Base-by-base conservation (phyloP, 2,113 vertebrate species). In the Heteronetta atricapilla region DNA sequence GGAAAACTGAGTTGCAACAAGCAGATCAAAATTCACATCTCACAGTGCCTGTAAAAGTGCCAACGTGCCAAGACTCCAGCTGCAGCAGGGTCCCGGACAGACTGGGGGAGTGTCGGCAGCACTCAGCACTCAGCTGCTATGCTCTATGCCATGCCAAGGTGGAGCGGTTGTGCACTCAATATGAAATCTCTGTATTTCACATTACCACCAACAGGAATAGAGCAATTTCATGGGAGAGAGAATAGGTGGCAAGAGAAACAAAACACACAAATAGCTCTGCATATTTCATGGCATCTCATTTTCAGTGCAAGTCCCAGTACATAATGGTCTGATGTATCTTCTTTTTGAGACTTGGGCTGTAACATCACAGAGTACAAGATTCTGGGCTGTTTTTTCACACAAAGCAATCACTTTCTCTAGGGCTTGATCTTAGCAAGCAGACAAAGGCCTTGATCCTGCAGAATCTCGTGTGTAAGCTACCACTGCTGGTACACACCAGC, bases 51-150 rank as follows among this genome's bases (percentile, higher is more conserved):
- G 80, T 79, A 78, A 52, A 70, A 94, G n/a, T 31, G n/a, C 36
- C 11, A 22, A 62, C 53, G 58, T 80, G 93, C 89, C 93, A 92
- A 67, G 48, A 31, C 48, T 94, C 52, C 90, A 94, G 89, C 76
- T 92, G 63, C 38, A 82, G 64, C 84, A 76, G 36, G 33, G 46
- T 78, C 62, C 78, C 38, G 66, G 88, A 94, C 96, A 97, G 97
- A 95, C 50, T 91, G 93, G 89, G 79, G 96, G 78, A 96, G 91
- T 95, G 96, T 87, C 62, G 1, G 59, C 2, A 0, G 82, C 72
- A 76, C 70, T 97, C 80, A 92, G 56, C 11, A 14, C 78, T 94
- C 97, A 97, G 96, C 94, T 97, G 97, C 76, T 94, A 19, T 17
- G 10, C 18, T 2, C 2, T 56, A 34, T 16, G 33, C 28, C 23